A percentile compares a stretch with the other conserved stretches of the same genome.
These are phyloP conservation scores for Apoda limacodes DNA, from an alignment of 2,888 invertebrate species.

Conservation along the genomic window DNA sequence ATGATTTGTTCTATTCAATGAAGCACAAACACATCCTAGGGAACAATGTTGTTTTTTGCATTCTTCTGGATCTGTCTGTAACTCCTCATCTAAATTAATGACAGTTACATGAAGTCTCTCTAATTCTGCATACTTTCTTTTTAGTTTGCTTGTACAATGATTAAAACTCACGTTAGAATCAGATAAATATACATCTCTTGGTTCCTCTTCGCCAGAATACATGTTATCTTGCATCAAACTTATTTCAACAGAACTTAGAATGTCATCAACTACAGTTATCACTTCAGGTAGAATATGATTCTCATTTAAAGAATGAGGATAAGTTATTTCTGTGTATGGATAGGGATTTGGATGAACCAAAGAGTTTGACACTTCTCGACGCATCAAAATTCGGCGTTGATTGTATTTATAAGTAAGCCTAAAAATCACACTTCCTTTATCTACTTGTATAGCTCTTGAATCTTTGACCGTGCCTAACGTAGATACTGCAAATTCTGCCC, in stretches of 20 bases:
- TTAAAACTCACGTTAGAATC: too few relatives aligned
- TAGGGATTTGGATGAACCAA: neutral
- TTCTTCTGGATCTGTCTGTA: constrained; percentile 15
- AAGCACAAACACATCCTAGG: constrained; percentile 76
- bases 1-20: constrained; percentile 53
- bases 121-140: constrained; percentile 60
- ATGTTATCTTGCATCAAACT: constrained; percentile 68
- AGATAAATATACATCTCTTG: constrained; percentile 32
- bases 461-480: constrained; percentile 43
- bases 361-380: constrained; percentile 23
- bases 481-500: constrained; percentile 69
- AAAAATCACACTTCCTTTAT: constrained; percentile 55
- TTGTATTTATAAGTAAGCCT: constrained; percentile 69
- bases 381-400: constrained; percentile 68
- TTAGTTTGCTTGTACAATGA: constrained; percentile 25
- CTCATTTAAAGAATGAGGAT: neutral
- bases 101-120: constrained; percentile 75
- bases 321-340: neutral
- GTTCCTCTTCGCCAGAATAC: constrained; percentile 34
- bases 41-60: constrained; percentile 70
- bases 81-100: constrained; percentile 56
- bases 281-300: constrained; percentile 32
- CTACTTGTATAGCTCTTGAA: constrained; percentile 25
- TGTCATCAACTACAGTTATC: constrained; percentile 55
- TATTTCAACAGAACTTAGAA: constrained; percentile 72